Conservation (phyloP, 1,140 invertebrate genomes). For the Eumeta japonica region DNA sequence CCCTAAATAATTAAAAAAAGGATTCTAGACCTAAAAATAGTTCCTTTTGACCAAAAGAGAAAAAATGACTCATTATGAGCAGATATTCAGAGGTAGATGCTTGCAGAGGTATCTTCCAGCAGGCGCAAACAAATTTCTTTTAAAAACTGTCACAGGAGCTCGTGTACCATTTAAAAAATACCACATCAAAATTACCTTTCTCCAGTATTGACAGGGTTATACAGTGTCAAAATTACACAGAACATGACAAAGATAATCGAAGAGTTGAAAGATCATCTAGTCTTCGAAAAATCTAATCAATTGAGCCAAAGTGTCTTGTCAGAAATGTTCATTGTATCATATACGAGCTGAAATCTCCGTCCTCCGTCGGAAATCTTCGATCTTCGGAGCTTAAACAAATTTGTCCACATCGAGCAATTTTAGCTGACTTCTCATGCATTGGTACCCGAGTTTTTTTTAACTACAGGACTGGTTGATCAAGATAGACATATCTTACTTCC, state of each 20-base stretch:
- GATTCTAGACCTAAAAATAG: neutral
- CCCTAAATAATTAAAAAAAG: neutral
- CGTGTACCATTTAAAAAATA: slow-evolving; percentile 17
- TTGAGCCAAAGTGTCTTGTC: slow-evolving; percentile 16
- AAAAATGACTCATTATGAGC: slow-evolving; percentile 9
- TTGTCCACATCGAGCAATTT: slow-evolving; percentile 4
- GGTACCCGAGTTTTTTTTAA: slow-evolving; percentile 18
- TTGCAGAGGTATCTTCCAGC: slow-evolving; percentile 9
- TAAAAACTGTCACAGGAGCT: slow-evolving; percentile 16
- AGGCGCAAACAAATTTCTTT: slow-evolving; percentile 13
- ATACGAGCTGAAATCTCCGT: neutral
- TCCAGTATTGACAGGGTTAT: neutral
- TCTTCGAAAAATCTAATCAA: slow-evolving; percentile 9
- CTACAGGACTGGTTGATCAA: slow-evolving; percentile 24
- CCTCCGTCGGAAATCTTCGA: slow-evolving; percentile 28
- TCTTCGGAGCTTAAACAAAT: slow-evolving; percentile 14
- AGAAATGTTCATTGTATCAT: slow-evolving; percentile 19
- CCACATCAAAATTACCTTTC: slow-evolving; percentile 11
- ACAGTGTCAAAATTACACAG: slow-evolving; percentile 9
- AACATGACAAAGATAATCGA: slow-evolving; percentile 16
- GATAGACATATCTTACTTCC: slow-evolving; percentile 25
- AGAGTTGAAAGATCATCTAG: slow-evolving; percentile 8
- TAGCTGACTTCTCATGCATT: slow-evolving; percentile 7
- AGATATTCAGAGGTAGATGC: slow-evolving; percentile 14
- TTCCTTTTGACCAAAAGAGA: slow-evolving; percentile 1